phyloP scores from a whole-genome alignment of 2,797 vertebrate species.

The Phalloptychus januarius region DNA sequence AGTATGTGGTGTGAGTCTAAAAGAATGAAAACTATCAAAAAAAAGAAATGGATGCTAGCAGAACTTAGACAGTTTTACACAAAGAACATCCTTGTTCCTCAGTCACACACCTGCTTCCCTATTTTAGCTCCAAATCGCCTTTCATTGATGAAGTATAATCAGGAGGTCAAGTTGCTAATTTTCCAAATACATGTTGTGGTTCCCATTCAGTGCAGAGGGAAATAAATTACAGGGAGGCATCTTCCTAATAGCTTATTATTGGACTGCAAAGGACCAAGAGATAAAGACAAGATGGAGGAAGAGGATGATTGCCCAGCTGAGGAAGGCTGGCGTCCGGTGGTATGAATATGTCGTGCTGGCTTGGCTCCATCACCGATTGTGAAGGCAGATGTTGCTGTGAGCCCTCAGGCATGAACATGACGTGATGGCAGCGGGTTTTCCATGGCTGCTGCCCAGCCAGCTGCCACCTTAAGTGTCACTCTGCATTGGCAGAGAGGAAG shows the following conservation, averaged over 20 bases:
- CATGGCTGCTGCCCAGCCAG: constrained; percentile 60
- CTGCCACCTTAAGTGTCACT: constrained; percentile 73
- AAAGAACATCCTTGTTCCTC: constrained; percentile 32
- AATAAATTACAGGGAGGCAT: constrained; percentile 73
- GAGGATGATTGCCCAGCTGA: constrained; percentile 78
- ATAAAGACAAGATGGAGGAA: constrained; percentile 66
- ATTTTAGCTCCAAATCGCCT: constrained; percentile 14
- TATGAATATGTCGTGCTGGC: constrained; percentile 73
- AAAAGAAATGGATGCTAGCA: constrained; percentile 20
- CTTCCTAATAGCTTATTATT: constrained; percentile 72
- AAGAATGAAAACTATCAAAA: constrained; percentile 35
- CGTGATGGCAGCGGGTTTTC: constrained; percentile 49
- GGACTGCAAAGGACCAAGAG: constrained; percentile 48
- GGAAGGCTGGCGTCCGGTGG: constrained; percentile 66
- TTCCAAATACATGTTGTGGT: constrained; percentile 65
- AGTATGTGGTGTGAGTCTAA: constrained; percentile 40
- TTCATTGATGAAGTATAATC: constrained; percentile 58
- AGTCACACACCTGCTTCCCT: constrained; percentile 53
- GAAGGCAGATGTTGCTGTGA: constrained; percentile 80
- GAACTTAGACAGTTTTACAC: neutral
- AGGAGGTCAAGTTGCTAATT: constrained; percentile 72
- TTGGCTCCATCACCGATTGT: constrained; percentile 74
- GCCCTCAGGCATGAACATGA: constrained; percentile 57
- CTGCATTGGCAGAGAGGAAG: constrained; percentile 39
- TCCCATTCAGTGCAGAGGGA: constrained; percentile 51